Conservation (phyloP, 2,113 vertebrate species). For the Actinemys pallida region DNA sequence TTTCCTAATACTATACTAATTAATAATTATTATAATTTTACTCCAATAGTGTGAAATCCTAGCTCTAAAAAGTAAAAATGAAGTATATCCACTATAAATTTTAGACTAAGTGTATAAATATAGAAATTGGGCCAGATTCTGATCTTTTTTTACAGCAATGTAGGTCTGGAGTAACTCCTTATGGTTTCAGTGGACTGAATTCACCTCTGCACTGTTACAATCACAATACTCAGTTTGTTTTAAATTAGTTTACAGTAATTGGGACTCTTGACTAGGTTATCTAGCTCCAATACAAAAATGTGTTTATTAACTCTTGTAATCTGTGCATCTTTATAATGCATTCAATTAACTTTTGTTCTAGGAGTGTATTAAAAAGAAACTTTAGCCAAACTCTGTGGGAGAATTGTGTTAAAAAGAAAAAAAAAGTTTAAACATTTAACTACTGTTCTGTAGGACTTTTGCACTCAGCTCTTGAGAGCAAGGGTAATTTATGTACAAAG, state of each 20-base stretch:
- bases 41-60: background rate
- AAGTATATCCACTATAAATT: background rate
- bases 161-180: background rate
- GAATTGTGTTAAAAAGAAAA: background rate
- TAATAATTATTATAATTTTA: background rate
- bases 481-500: conserved; percentile 75
- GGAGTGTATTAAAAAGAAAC: conserved; percentile 3
- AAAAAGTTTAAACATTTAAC: conserved; percentile 51
- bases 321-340: background rate
- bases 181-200: background rate
- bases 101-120: background rate
- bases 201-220: fast-evolving
- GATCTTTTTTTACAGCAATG: background rate
- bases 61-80: background rate
- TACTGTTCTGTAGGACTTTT: conserved; percentile 57
- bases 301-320: background rate
- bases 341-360: background rate
- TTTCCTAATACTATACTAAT: background rate
- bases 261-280: background rate
- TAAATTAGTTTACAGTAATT: background rate
- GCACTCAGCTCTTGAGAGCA: conserved; percentile 51
- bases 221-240: background rate
- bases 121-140: fast-evolving
- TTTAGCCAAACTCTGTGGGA: background rate
- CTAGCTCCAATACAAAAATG: background rate